Percentiles rank a stretch among this genome's conserved stretches.
Evolutionary conservation across 1,140 invertebrate genomes (phyloP).

Genomic region (Brachionus koreanus): DNA sequence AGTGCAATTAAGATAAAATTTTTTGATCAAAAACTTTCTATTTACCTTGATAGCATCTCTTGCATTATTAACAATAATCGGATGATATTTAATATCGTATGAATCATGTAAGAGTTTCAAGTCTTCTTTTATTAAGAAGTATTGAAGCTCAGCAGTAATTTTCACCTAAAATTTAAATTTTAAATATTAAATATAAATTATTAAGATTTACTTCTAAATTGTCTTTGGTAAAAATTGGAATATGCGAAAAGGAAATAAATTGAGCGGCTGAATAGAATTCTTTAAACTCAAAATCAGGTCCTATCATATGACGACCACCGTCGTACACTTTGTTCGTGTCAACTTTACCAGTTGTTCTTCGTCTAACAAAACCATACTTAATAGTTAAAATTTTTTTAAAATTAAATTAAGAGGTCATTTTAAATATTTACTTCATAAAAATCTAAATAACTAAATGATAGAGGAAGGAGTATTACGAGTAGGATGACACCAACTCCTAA

Average conservation of each 20-base stretch:
- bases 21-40: neutral
- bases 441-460: conserved; percentile 46
- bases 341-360: conserved; percentile 49
- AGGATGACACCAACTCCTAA: conserved; percentile 17
- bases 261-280: conserved; percentile 48
- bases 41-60: conserved; percentile 51
- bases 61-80: conserved; percentile 49
- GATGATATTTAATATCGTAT: conserved; percentile 51
- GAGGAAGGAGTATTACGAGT: conserved; percentile 45
- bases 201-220: conserved; percentile 48
- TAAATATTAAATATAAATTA: no score
- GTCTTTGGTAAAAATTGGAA: conserved; percentile 49
- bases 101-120: conserved; percentile 48
- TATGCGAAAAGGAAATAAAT: conserved; percentile 46
- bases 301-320: conserved; percentile 49
- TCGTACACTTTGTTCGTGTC: conserved; percentile 47
- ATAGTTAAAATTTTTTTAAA: conserved; percentile 31
- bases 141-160: conserved; percentile 49
- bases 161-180: conserved; percentile 48
- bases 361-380: conserved; percentile 48
- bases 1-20: neutral
- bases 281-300: conserved; percentile 51
- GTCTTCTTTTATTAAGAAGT: conserved; percentile 50
- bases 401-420: neutral
- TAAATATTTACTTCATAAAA: conserved; percentile 46